Conservation (phyloP, 2,113 vertebrate species). For the Anhinga anhinga region DNA sequence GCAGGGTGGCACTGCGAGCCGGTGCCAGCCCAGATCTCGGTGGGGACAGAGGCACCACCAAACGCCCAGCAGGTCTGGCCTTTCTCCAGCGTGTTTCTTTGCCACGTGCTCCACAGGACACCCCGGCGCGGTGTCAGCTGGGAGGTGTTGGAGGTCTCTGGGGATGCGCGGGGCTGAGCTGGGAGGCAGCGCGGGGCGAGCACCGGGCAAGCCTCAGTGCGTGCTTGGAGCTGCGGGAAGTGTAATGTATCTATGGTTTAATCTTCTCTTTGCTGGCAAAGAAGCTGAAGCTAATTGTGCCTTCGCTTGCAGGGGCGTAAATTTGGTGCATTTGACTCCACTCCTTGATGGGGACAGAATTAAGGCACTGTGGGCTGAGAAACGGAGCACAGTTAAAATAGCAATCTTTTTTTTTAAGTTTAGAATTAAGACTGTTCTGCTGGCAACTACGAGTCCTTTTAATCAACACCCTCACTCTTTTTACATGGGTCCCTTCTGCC, state of each 20-base stretch:
- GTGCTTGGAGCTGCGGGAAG: neutral
- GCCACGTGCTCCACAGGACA: neutral
- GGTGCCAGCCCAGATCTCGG: neutral
- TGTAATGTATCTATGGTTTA: neutral
- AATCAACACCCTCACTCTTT: neutral
- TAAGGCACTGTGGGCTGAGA: neutral
- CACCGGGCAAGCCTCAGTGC: neutral
- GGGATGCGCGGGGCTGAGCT: fast-evolving
- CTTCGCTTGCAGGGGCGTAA: neutral
- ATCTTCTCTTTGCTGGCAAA: neutral
- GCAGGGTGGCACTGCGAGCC: neutral
- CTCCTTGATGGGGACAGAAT: neutral
- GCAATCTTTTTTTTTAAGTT: no score
- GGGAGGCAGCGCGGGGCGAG: neutral
- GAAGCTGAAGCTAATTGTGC: neutral
- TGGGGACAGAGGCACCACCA: neutral
- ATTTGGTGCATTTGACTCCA: neutral
- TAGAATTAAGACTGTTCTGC: neutral
- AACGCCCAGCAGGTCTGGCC: fast-evolving
- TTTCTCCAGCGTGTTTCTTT: neutral
- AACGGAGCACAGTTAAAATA: neutral
- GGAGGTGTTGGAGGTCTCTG: neutral
- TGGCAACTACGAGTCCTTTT: neutral
- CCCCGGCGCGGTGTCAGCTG: neutral
- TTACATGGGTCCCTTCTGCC: neutral